Evolutionary conservation across 2,113 vertebrate genomes (phyloP).

Genomic region (Mastomys coucha): DNA sequence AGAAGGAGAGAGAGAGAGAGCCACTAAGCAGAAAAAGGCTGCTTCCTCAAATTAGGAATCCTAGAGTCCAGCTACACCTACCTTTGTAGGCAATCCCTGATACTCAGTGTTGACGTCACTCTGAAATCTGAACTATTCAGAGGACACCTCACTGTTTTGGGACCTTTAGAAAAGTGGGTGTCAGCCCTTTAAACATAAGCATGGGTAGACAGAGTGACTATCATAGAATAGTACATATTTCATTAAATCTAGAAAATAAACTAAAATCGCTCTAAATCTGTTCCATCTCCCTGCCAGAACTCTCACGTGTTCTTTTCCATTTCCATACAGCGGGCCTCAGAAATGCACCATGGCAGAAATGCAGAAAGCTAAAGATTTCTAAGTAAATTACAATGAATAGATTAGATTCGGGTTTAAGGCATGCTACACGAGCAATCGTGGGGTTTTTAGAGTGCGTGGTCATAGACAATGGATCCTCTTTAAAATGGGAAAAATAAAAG

Average conservation of each 20-base stretch:
- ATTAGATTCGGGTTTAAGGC: constrained; percentile 48
- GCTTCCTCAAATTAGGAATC: neutral
- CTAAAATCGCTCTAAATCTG: neutral
- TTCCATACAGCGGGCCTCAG: neutral
- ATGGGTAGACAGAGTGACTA: neutral
- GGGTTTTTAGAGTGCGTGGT: constrained; percentile 19
- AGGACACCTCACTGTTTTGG: neutral
- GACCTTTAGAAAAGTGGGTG: neutral
- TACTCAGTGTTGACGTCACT: neutral
- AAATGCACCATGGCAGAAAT: constrained; percentile 13
- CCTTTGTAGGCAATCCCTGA: neutral
- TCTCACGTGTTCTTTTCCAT: neutral
- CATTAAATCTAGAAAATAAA: constrained; percentile 24
- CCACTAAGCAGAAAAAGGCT: neutral
- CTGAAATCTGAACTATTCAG: neutral
- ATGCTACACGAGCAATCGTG: constrained; percentile 20
- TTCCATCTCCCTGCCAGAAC: neutral
- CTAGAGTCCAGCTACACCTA: neutral
- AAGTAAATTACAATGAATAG: constrained; percentile 57
- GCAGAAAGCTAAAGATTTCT: constrained; percentile 53
- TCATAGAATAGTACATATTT: neutral
- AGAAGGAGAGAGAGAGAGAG: neutral
- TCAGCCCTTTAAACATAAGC: neutral
- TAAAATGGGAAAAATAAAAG: constrained; percentile 60
- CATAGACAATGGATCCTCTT: constrained; percentile 59